Conservation (phyloP, 2,797 vertebrate genomes). For the Sebastes iracundus region DNA sequence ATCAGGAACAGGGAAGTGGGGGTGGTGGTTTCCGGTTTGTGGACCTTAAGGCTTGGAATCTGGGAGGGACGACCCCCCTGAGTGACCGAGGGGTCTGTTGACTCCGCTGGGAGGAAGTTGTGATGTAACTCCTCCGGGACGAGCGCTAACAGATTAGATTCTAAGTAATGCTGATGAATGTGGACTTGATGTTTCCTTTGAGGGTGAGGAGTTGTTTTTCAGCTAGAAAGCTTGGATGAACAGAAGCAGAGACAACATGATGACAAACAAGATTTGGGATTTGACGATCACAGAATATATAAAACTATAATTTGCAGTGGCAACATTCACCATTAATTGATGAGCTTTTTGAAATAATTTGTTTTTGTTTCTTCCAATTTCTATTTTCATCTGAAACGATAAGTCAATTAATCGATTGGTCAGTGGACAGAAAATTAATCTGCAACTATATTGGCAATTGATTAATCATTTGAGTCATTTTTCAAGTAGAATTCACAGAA, state of each 20-base stretch:
- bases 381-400: neutral
- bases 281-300: neutral
- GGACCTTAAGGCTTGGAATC: conserved; percentile 34
- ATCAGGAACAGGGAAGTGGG: conserved; percentile 41
- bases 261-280: neutral
- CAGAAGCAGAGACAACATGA: neutral
- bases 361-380: neutral
- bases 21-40: conserved; percentile 45
- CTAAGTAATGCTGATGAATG: conserved; percentile 23
- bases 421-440: neutral
- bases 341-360: neutral
- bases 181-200: conserved; percentile 16
- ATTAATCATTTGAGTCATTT: neutral
- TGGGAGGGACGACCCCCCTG: conserved; percentile 26
- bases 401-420: neutral
- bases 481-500: neutral
- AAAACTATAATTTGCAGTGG: neutral
- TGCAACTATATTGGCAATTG: neutral
- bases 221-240: neutral
- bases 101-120: conserved; percentile 56
- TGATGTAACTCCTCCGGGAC: conserved; percentile 57
- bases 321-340: neutral
- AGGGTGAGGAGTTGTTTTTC: neutral
- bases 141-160: conserved; percentile 33
- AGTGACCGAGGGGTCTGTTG: conserved; percentile 34